Base-by-base conservation (phyloP, 2,797 vertebrate genomes). In the Micromesistius poutassou region DNA sequence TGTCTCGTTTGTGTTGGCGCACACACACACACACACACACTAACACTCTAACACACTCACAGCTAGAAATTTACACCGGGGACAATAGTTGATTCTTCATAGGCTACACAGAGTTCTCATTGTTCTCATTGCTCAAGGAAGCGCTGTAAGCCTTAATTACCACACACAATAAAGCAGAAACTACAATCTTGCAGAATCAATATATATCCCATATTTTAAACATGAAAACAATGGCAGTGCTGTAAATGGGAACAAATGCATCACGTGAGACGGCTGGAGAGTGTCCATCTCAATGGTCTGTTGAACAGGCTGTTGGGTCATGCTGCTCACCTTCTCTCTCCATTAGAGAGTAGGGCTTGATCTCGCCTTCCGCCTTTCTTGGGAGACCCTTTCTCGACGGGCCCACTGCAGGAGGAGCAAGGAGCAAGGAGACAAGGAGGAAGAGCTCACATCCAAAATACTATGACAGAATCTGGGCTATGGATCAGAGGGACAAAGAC, bases 271-370 rank as follows among this genome's bases (percentile, higher is more conserved):
- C 55, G 25, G 33, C 70, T 73, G 19, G 38, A 28, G 9, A 73
- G 36, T 30, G 14, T 2, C 25, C 40, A 6, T 5, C 30, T 75
- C 9, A 36, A 28, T 10, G 62, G 62, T 28, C n/a, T 68, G 62
- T 3, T 68, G 62, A 68, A 12, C 62, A 3, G 62, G n/a, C 73
- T 74, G 36, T 46, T n/a, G 33, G 5, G 28, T 38, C 30, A 14
- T 10, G 22, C 22, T 1, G 73, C 94, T 95, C 92, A 97, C 97
- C 97, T 83, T 96, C 96, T 86, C 96, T 94, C 88, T 97, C 96
- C 79, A 94, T 93, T 66, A 96, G 87, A 4, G 96, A 97, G 83
- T 98, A 98, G 0, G 97, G 96, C 70, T 98, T 98, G 90, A 98
- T 97, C 77, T 97, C 96, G 89, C 95, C 96, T 75, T 97, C 96